Base-by-base conservation (phyloP, 2,797 vertebrate species). In the Scolopax bukidnonensis region DNA sequence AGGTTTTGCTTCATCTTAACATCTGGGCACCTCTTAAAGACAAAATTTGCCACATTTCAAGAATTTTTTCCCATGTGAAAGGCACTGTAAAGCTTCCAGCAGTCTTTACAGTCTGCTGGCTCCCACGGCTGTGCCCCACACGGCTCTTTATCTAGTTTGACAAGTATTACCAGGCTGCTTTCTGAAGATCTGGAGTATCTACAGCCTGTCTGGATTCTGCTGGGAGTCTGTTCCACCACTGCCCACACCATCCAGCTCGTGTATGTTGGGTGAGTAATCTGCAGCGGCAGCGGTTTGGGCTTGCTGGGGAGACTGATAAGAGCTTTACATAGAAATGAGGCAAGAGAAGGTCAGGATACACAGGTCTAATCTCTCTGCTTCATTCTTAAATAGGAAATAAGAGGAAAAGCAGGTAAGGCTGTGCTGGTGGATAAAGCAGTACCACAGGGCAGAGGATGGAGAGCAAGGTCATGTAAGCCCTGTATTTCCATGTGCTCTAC, bases 241-340 rank as follows among this genome's bases (percentile, higher is more conserved):
- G 75, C 63, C 56, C 36, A 51, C 17, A 5, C 0, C 0, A 64
- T 47, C 86, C 76, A 60, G 38, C 78, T 51, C 1, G 0, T 27
- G 3, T 12, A 32, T 14, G 33, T 3, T 14, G 14, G 41, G 41
- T 19, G 70, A 84, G 77, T 54, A 24, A 84, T 75, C 95, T 60
- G 68, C 90, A 75, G 79, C 51, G 70, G 76, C 64, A 6, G 75
- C 4, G 3, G 32, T 76, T 73, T 6, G 10, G 60, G 61, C n/a
- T 90, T 41, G 53, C 57, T 88, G 81, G 54, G 0, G 3, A 12
- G 38, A 53, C 60, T 43, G 77, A 28, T 38, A 78, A 92, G 61
- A 69, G 80, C 63, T 96, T 95, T 92, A 28, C 77, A 38, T 12
- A 84, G 88, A 76, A 96, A 89, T 50, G 61, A 87, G 74, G 69